These are phyloP conservation scores for Cryptotis parvus DNA, from an alignment of 2,113 vertebrate genomes.

Conservation along the genomic window DNA sequence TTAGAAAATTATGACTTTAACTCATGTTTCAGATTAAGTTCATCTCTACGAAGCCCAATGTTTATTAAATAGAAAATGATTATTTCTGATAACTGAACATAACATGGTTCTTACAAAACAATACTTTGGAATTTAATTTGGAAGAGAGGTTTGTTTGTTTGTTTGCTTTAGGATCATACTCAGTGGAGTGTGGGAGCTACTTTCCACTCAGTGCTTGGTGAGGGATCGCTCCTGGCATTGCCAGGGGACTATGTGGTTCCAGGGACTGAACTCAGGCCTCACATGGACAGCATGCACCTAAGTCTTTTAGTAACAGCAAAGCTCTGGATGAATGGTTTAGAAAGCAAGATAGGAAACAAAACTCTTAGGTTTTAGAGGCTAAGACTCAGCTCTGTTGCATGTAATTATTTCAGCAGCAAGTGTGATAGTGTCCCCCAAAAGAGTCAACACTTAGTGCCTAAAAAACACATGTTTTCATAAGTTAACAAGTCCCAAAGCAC, in stretches of 20 bases:
- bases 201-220: no score
- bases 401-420: slow-evolving; percentile 54
- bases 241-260: no score
- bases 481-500: slow-evolving; percentile 22
- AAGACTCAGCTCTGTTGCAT: neutral
- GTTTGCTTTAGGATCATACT: neutral
- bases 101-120: neutral
- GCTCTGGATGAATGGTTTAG: neutral
- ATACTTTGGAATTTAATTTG: slow-evolving; percentile 30
- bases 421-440: slow-evolving; percentile 1
- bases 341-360: neutral
- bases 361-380: neutral
- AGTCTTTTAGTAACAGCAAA: neutral
- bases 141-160: neutral
- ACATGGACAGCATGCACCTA: no score
- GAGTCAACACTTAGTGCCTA: slow-evolving; percentile 44
- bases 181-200: no score
- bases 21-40: neutral
- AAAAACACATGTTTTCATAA: slow-evolving; percentile 70
- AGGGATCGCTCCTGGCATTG: no score
- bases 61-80: slow-evolving; percentile 16
- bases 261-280: no score
- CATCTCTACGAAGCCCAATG: neutral
- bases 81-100: slow-evolving; percentile 22
- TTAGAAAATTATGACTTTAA: slow-evolving; percentile 37